Base-by-base conservation (phyloP, 2,113 vertebrate genomes). In the Poicephalus gulielmi region DNA sequence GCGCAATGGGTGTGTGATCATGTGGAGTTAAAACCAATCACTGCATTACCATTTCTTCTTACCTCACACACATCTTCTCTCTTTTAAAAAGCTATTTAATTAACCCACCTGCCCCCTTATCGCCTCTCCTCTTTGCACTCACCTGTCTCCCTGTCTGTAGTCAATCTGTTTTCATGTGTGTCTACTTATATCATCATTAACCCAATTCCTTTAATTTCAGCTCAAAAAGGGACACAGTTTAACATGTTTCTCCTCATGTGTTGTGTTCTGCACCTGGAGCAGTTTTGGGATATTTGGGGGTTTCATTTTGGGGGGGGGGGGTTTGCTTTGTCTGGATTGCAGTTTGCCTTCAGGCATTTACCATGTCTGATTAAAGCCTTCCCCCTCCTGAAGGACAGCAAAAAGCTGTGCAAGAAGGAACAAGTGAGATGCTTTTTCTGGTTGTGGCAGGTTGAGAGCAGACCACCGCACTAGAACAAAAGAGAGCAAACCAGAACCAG, bases 401-500 rank as follows among this genome's bases (percentile, higher is more conserved):
- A 53, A 50, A 18, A 78, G 27, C 86, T 94, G 62, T 80, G 89
- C 96, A 97, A 88, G 90, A 96, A 96, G 87, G 55, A 78, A 94
- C 90, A 94, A 95, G 91, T 5, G 93, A 70, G 69, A 30, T 30
- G 93, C 64, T 91, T 66, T 76, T 41, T 75, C 77, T 39, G 83
- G 24, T 87, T 1, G 53, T 78, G 95, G 74, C 81, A 90, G 71
- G 70, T 68, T 57, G 82, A 76, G 86, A 73, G 9, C 74, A 62
- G 96, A 95, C 94, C 96, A 94, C 96, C 96, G 0, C 83, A 23
- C 46, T 80, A 88, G 96, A 94, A 96, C 86, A 96, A 92, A 96
- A 91, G 94, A 10, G 23, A 73, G 81, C 11, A 15, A 43, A 66
- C 0, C 83, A 76, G 93, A 79, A 64, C 39, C 84, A 53, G 76